Evolutionary conservation across 2,888 invertebrate species (phyloP).

Genomic region (Heteromurus nitidus): DNA sequence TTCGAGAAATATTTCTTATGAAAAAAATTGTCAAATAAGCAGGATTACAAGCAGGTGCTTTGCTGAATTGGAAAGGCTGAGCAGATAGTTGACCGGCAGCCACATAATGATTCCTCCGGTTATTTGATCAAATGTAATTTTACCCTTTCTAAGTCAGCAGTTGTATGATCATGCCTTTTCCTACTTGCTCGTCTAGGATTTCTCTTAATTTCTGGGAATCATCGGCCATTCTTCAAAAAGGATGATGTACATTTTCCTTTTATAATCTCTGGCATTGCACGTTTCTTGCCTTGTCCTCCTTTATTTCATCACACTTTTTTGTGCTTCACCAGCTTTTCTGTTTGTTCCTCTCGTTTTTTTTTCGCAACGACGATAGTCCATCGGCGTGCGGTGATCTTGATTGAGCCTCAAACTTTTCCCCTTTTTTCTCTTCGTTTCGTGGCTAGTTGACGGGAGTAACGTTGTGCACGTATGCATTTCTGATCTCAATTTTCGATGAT

Average conservation of each 20-base stretch:
- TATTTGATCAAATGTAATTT: constrained; percentile 27
- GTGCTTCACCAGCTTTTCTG: constrained; percentile 18
- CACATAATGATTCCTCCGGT: constrained; percentile 17
- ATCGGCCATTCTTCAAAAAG: neutral
- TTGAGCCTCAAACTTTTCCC: constrained; percentile 23
- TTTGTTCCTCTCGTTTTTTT: constrained; percentile 3
- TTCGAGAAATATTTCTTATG: too few relatives aligned
- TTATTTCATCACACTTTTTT: constrained; percentile 37
- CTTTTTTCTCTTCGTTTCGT: constrained; percentile 12
- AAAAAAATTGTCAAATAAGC: constrained; percentile 1
- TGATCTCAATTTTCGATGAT: constrained; percentile 49
- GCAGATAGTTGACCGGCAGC: neutral
- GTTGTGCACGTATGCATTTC: neutral
- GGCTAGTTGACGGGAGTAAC: neutral
- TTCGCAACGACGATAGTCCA: neutral
- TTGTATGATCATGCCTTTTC: neutral
- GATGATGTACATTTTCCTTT: neutral
- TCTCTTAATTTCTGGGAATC: neutral
- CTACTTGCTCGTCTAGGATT: neutral
- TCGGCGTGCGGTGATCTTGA: constrained; percentile 23
- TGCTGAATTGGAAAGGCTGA: neutral
- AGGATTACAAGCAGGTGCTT: too few relatives aligned
- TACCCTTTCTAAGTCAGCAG: constrained; percentile 21
- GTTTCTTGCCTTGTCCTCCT: constrained; percentile 13
- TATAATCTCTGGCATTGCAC: neutral